Evolutionary conservation across 2,797 vertebrate genomes (phyloP).

Genomic region (Danio choprae): DNA sequence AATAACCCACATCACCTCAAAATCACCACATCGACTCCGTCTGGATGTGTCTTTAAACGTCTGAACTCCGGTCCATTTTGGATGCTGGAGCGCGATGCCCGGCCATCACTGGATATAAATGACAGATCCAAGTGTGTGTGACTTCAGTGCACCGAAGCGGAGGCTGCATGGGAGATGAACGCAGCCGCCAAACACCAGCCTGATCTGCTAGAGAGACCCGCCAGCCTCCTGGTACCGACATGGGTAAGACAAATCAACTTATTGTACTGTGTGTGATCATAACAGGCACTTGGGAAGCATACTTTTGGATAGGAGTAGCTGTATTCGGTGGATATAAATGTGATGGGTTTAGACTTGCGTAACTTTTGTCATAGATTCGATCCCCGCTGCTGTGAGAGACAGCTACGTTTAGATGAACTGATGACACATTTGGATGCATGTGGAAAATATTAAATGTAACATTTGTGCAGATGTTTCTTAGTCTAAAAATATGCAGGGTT

Average conservation of each 20-base stretch:
- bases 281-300: neutral
- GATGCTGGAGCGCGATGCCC: slow-evolving; percentile 47
- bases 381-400: no score
- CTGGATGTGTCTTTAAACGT: slow-evolving; percentile 16
- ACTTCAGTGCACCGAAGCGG: slow-evolving; percentile 74
- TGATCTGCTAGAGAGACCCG: slow-evolving; percentile 84
- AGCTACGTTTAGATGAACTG: no score
- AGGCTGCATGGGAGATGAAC: slow-evolving; percentile 88
- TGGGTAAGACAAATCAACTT: slow-evolving; percentile 79
- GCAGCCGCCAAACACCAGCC: slow-evolving; percentile 81
- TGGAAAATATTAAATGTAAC: no score
- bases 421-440: no score
- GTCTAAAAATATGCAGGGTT: no score
- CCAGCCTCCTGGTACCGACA: slow-evolving; percentile 84
- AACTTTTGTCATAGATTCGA: slow-evolving; percentile 3
- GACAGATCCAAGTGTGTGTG: slow-evolving; percentile 73
- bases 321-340: neutral
- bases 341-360: neutral
- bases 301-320: neutral
- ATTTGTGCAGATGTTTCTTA: no score
- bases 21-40: neutral
- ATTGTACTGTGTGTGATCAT: neutral
- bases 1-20: neutral
- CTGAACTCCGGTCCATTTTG: slow-evolving; percentile 13
- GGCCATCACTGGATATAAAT: slow-evolving; percentile 66